A percentile compares a stretch with the other conserved stretches of the same genome.
These are phyloP conservation scores for Shinisaurus crocodilurus DNA, from an alignment of 2,113 vertebrate species.

Conservation along the genomic window DNA sequence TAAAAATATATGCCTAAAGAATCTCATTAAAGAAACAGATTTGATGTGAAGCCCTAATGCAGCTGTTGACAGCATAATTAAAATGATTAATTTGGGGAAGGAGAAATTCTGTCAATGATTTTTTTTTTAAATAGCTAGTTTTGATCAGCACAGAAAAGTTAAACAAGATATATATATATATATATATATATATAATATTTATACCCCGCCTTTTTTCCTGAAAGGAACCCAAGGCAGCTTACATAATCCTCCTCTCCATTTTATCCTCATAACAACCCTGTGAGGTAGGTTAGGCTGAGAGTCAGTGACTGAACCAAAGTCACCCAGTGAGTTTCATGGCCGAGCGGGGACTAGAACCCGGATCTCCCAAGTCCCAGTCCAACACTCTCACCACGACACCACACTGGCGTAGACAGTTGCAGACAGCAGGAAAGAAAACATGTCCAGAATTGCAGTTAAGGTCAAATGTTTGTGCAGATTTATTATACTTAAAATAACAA, in stretches of 20 bases:
- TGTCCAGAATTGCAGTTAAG: not conserved
- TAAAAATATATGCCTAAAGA: constrained; percentile 57
- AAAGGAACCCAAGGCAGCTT: too few relatives aligned
- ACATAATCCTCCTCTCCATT: too few relatives aligned
- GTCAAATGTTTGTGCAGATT: not conserved
- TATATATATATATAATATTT: too few relatives aligned
- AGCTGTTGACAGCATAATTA: constrained; percentile 77
- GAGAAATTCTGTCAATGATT: constrained; percentile 67
- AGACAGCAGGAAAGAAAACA: not conserved
- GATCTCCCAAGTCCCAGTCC: too few relatives aligned
- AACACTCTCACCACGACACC: too few relatives aligned
- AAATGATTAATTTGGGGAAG: constrained; percentile 76
- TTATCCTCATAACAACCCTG: too few relatives aligned
- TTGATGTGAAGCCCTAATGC: constrained; percentile 73
- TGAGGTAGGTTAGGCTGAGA: too few relatives aligned
- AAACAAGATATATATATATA: constrained; percentile 10
- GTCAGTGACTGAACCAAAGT: too few relatives aligned
- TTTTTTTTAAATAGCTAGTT: constrained; percentile 60
- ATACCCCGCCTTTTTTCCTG: too few relatives aligned
- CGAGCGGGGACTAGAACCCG: too few relatives aligned
- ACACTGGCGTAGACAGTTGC: not conserved
- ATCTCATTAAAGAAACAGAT: constrained; percentile 66
- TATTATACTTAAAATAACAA: not conserved
- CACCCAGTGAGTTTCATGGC: too few relatives aligned
- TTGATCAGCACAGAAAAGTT: constrained; percentile 31